phyloP scores from a whole-genome alignment of 2,113 vertebrate species.

The Anseranas semipalmata region DNA sequence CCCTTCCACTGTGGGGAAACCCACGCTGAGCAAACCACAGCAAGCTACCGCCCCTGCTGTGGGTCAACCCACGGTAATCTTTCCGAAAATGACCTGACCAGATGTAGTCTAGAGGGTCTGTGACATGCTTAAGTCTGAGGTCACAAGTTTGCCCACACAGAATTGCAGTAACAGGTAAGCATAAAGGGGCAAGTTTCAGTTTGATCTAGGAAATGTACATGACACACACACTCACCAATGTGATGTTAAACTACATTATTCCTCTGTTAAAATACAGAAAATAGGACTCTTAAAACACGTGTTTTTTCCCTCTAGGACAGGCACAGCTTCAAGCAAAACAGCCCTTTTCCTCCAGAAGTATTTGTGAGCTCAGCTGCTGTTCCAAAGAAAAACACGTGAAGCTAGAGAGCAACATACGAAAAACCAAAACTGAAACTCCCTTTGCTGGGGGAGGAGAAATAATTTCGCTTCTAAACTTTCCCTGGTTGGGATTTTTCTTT shows the following conservation, averaged over 20 bases:
- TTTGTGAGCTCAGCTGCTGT: conserved; percentile 30
- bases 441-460: conserved; percentile 12
- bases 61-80: background rate
- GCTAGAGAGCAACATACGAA: background rate
- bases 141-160: background rate
- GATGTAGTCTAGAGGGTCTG: background rate
- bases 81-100: background rate
- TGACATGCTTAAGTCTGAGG: background rate
- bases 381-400: background rate
- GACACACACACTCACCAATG: background rate
- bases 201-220: background rate
- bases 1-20: background rate
- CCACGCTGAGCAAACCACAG: background rate
- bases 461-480: conserved; percentile 47
- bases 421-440: conserved; percentile 59
- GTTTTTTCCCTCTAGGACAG: background rate
- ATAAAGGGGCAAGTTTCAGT: background rate
- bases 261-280: background rate
- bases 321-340: conserved; percentile 31
- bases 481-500: conserved; percentile 68
- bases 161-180: background rate
- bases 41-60: background rate
- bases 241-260: background rate
- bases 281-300: background rate
- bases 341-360: conserved; percentile 8